These are phyloP conservation scores for Troilus luridus DNA, from an alignment of 2,888 invertebrate genomes.

Conservation along the genomic window DNA sequence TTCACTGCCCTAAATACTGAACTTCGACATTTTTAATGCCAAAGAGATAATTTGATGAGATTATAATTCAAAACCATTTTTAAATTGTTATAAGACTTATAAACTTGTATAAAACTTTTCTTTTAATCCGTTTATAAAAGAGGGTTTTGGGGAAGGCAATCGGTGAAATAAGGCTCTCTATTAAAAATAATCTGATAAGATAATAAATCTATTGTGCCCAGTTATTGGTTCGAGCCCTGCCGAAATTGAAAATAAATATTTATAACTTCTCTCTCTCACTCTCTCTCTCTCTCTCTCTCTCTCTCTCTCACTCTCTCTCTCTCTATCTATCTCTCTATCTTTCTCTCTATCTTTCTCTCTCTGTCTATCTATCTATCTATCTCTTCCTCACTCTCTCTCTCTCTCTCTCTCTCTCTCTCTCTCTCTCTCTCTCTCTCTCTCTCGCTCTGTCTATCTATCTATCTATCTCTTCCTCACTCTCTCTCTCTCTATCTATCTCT, in stretches of 20 bases:
- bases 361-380: too few species aligned
- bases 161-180: constrained; percentile 40
- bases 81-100: not conserved
- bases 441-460: too few species aligned
- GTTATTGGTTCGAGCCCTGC: constrained; percentile 10
- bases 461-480: not conserved
- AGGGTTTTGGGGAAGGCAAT: not conserved
- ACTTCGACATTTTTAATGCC: too few species aligned
- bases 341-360: not conserved
- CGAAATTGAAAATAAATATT: constrained; percentile 58
- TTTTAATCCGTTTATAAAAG: not conserved
- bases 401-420: not conserved
- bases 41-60: too few species aligned
- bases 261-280: constrained; percentile 17
- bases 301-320: not conserved
- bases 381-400: not conserved
- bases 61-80: too few species aligned
- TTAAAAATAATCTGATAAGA: constrained; percentile 38
- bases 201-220: constrained; percentile 34
- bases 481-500: not conserved
- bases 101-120: not conserved
- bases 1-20: too few species aligned
- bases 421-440: not conserved
- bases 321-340: too few species aligned
- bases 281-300: not conserved